Evolutionary conservation across 2,888 invertebrate genomes (phyloP), one percentile per base, ranked within the genome.

Genomic region (Tinea trinotella): DNA sequence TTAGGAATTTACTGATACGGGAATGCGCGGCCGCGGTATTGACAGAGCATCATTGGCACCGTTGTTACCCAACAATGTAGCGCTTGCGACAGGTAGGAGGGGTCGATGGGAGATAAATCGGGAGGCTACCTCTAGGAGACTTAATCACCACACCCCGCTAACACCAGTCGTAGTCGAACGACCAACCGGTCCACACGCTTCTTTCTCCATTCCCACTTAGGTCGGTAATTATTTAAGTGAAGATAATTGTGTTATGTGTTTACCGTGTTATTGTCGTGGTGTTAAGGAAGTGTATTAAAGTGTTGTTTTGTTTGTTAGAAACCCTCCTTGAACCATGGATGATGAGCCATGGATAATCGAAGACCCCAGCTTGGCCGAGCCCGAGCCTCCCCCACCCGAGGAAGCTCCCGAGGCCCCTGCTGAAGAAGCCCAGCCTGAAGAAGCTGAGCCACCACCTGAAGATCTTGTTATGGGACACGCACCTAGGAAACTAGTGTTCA

Each of bases 401-500:
- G 68, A 68, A 15, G 77, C 61, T 6, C 67, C 64, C 1, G 76
- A 68, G 36, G 65, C 66, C 3, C 75, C 65, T 15, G 67, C 66
- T 0, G 75, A 66, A 10, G 86, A 71, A 35, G 81, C 74, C 46
- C 74, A 71, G 22, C 73, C 76, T 5, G 88, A 74, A 53, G 82
- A 68, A 35, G 87, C 83, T 1, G 87, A 81, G 50, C 79, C 75
- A 1, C 76, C 73, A 17, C 76, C 84, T 3, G 87, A 78, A 55
- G 68, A 64, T 56, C 70, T 85, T 57, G 69, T 70, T 57, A 67
- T 68, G 72, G 87, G 76, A 71, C 81, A 65, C 60, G 88, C 90
- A 62, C 90, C 91, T 61, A 91, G 89, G 64, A 89, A 92, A 63
- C 87, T 93, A 55, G 85, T 93, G 60, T 92, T 91, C 82, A 91